These are phyloP conservation scores for Cydia amplana DNA, from an alignment of 1,140 invertebrate species.

Conservation along the genomic window DNA sequence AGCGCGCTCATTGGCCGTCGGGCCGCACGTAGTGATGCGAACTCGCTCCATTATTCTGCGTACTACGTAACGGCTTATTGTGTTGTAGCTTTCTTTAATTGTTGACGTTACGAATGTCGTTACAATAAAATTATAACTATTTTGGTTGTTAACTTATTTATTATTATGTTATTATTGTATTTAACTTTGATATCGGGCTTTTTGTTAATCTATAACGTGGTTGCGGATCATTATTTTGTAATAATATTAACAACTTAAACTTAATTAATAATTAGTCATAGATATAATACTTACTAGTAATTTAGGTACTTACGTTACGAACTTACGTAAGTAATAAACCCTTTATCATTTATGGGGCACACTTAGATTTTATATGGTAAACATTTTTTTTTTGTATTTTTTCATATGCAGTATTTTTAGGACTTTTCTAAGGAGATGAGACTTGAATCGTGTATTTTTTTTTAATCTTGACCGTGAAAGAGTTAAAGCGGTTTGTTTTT, in stretches of 20 bases:
- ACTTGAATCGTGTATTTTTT: no score
- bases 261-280: no score
- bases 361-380: no score
- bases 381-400: no score
- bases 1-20: constrained; percentile 57
- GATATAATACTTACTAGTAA: no score
- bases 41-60: constrained; percentile 57
- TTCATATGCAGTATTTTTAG: no score
- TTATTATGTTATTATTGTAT: no score
- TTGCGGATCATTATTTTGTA: not conserved
- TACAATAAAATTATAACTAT: constrained; percentile 4
- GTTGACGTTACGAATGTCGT: not conserved
- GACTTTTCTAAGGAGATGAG: no score
- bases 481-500: not conserved
- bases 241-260: not conserved
- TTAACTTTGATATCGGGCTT: not conserved
- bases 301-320: no score
- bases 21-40: constrained; percentile 48
- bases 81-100: not conserved
- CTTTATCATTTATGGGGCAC: no score
- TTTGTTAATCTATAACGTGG: not conserved
- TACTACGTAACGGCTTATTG: not conserved
- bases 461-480: no score
- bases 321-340: no score
- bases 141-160: not conserved